phyloP scores from a whole-genome alignment of 2,888 invertebrate species.

The Hyposoter didymator region DNA sequence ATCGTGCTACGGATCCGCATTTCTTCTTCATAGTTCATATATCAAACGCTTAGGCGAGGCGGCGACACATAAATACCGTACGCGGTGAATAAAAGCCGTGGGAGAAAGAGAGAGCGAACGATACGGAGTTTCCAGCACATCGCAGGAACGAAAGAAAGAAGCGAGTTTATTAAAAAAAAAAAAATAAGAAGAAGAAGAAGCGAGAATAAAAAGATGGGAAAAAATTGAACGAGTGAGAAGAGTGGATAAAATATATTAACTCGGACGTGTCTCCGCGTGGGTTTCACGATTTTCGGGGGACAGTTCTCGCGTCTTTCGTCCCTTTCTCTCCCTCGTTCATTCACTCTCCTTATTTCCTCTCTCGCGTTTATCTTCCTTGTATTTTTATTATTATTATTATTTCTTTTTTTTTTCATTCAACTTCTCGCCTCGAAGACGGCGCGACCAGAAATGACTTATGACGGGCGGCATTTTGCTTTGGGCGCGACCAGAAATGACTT shows the following conservation, averaged over 20 bases:
- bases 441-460: constrained; percentile 75
- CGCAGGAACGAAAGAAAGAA: constrained; percentile 49
- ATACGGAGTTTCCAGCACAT: constrained; percentile 44
- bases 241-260: constrained; percentile 80
- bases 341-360: constrained; percentile 56
- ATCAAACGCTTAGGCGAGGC: constrained; percentile 82
- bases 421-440: constrained; percentile 62
- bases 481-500: no score
- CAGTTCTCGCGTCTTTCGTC: constrained; percentile 67
- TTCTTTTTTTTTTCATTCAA: constrained; percentile 56
- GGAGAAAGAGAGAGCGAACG: constrained; percentile 46
- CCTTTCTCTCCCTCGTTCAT: constrained; percentile 45
- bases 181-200: constrained; percentile 26
- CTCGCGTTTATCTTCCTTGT: constrained; percentile 55
- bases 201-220: constrained; percentile 13
- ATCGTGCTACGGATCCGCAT: constrained; percentile 60
- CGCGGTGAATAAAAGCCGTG: constrained; percentile 77
- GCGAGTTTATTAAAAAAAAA: constrained; percentile 54
- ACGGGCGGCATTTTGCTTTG: constrained; percentile 73
- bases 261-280: constrained; percentile 74
- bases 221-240: constrained; percentile 51
- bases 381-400: constrained; percentile 20
- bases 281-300: constrained; percentile 80
- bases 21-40: constrained; percentile 79
- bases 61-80: constrained; percentile 82